Conservation (phyloP, 2,113 vertebrate genomes). For the Stegostoma tigrinum region DNA sequence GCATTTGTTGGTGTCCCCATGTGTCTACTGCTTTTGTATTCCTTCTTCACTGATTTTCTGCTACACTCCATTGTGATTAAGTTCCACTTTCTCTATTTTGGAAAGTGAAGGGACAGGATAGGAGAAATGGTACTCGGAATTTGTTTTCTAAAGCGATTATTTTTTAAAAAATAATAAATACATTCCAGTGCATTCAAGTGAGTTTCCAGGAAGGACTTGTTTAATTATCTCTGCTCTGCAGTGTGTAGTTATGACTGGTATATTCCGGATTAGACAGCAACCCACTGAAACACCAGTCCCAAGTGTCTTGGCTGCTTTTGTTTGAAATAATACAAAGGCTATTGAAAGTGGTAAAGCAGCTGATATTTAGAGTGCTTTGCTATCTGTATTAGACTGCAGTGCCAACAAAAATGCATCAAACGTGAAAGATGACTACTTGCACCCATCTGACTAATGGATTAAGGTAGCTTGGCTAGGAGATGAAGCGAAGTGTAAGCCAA, state of each 20-base stretch:
- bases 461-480: constrained; percentile 24
- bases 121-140: neutral
- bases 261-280: no score
- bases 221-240: neutral
- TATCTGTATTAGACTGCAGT: neutral
- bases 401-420: constrained; percentile 17
- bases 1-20: no score
- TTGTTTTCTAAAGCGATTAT: neutral
- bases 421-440: constrained; percentile 30
- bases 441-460: constrained; percentile 27
- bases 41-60: neutral
- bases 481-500: constrained; percentile 26
- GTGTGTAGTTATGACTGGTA: neutral
- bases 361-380: neutral
- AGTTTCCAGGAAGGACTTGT: neutral
- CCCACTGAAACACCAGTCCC: neutral
- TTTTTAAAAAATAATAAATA: no score
- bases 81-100: neutral
- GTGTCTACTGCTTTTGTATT: neutral
- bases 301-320: neutral
- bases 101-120: neutral
- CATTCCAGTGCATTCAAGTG: no score
- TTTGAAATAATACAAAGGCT: neutral
- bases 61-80: neutral
- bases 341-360: neutral